These are phyloP conservation scores for Choristoneura fumiferana DNA, from an alignment of 1,140 invertebrate genomes.

Conservation along the genomic window DNA sequence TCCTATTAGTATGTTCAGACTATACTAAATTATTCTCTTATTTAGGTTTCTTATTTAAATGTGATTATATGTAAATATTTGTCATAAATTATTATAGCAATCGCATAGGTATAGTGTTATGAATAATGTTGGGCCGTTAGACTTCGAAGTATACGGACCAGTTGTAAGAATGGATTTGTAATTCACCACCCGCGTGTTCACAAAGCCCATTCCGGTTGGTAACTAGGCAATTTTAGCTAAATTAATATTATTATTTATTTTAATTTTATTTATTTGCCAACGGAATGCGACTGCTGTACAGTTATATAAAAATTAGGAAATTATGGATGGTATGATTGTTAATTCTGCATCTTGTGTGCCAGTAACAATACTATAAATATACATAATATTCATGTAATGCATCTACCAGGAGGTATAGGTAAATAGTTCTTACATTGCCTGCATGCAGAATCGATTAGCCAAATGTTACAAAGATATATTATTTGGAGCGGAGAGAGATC, in stretches of 20 bases:
- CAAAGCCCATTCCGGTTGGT: slow-evolving; percentile 73
- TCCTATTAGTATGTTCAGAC: slow-evolving; percentile 72
- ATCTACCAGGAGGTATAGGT: slow-evolving; percentile 20
- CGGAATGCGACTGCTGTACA: slow-evolving; percentile 77
- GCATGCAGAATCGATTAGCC: slow-evolving; percentile 27
- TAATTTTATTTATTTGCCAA: slow-evolving; percentile 72
- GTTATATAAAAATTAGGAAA: slow-evolving; percentile 62
- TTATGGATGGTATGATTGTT: slow-evolving; percentile 46
- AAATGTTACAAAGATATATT: slow-evolving; percentile 41
- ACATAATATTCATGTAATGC: slow-evolving; percentile 24
- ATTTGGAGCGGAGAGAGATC: slow-evolving; percentile 20
- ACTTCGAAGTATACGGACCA: slow-evolving; percentile 45
- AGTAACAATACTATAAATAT: not conserved
- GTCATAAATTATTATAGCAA: slow-evolving; percentile 71
- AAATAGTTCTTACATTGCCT: slow-evolving; percentile 8
- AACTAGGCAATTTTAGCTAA: slow-evolving; percentile 76
- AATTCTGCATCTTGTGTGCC: slow-evolving; percentile 19
- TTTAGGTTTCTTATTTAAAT: slow-evolving; percentile 73
- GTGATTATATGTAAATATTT: slow-evolving; percentile 73
- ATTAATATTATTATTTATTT: slow-evolving; percentile 74
- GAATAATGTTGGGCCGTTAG: slow-evolving; percentile 47
- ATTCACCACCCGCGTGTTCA: slow-evolving; percentile 76
- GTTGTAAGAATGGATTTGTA: slow-evolving; percentile 70
- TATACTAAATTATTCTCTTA: slow-evolving; percentile 70
- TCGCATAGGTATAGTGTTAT: slow-evolving; percentile 63